Percentiles rank a stretch among this genome's conserved stretches.
These are phyloP conservation scores for Miltochrista miniata DNA, from an alignment of 2,888 invertebrate species.

Conservation along the genomic window DNA sequence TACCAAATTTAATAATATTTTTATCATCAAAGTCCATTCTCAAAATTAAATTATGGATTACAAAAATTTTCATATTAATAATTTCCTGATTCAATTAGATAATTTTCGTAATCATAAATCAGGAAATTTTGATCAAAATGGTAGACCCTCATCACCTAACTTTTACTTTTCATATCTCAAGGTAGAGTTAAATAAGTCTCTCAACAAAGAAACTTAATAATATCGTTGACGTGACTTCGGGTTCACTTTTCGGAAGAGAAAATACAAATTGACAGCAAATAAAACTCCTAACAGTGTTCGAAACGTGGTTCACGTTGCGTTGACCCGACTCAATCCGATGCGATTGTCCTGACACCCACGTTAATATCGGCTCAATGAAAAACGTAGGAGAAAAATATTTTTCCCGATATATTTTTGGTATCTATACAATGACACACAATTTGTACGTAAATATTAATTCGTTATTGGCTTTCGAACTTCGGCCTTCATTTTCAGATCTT, in stretches of 20 bases:
- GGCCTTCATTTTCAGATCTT: slow-evolving; percentile 43
- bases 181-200: no score
- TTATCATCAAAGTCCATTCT: no score
- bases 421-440: slow-evolving; percentile 40
- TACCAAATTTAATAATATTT: no score
- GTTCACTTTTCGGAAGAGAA: slow-evolving; percentile 32
- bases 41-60: no score
- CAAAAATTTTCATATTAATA: no score
- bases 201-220: slow-evolving; percentile 2
- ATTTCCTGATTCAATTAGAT: no score
- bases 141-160: no score
- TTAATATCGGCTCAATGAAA: slow-evolving; percentile 40
- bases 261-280: slow-evolving; percentile 59
- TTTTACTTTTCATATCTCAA: no score
- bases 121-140: no score
- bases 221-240: slow-evolving; percentile 8
- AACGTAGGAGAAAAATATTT: slow-evolving; percentile 35
- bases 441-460: slow-evolving; percentile 39
- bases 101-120: no score
- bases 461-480: slow-evolving; percentile 31
- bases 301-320: slow-evolving; percentile 46
- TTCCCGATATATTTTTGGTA: slow-evolving; percentile 45
- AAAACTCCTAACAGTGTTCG: slow-evolving; percentile 60
- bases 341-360: slow-evolving; percentile 50
- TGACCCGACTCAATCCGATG: slow-evolving; percentile 64